Percentiles rank a stretch among this genome's conserved stretches.
Evolutionary conservation across 2,113 vertebrate genomes (phyloP).

Genomic region (Rhinoderma darwinii): DNA sequence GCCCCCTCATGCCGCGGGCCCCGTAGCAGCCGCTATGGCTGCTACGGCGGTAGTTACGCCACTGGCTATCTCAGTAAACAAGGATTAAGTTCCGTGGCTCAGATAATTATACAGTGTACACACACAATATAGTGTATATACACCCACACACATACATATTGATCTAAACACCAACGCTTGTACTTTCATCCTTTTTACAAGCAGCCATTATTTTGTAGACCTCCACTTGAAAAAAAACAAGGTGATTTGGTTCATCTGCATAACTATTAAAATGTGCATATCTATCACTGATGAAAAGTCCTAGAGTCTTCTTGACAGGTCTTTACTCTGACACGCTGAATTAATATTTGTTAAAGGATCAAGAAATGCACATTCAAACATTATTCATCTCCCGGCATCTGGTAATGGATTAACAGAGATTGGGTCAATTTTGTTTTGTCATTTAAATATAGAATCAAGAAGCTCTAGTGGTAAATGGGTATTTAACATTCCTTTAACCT

Average conservation of each 20-base stretch:
- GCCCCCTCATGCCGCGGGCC: too few relatives aligned
- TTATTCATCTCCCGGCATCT: slow-evolving; percentile 44
- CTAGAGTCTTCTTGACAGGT: slow-evolving; percentile 12
- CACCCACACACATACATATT: neutral
- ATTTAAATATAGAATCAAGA: slow-evolving; percentile 31
- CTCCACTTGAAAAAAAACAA: slow-evolving; percentile 61
- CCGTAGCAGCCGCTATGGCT: too few relatives aligned
- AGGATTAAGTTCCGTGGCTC: too few relatives aligned
- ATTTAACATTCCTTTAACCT: slow-evolving; percentile 26
- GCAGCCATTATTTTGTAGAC: slow-evolving; percentile 61
- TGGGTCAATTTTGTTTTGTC: slow-evolving; percentile 44
- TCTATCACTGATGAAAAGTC: slow-evolving; percentile 61
- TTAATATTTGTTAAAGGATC: slow-evolving; percentile 51
- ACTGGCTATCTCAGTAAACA: too few relatives aligned
- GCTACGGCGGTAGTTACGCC: too few relatives aligned
- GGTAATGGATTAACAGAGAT: slow-evolving; percentile 50
- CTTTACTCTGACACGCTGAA: slow-evolving; percentile 47
- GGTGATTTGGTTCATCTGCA: slow-evolving; percentile 71
- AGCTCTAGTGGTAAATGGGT: neutral
- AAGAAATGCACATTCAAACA: slow-evolving; percentile 47
- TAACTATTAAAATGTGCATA: slow-evolving; percentile 69
- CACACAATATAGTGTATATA: too few relatives aligned
- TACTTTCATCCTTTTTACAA: slow-evolving; percentile 16
- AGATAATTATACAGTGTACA: too few relatives aligned
- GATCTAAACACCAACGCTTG: neutral